Conservation (phyloP, 2,888 invertebrate species). For the Sclerodermus sp. region DNA sequence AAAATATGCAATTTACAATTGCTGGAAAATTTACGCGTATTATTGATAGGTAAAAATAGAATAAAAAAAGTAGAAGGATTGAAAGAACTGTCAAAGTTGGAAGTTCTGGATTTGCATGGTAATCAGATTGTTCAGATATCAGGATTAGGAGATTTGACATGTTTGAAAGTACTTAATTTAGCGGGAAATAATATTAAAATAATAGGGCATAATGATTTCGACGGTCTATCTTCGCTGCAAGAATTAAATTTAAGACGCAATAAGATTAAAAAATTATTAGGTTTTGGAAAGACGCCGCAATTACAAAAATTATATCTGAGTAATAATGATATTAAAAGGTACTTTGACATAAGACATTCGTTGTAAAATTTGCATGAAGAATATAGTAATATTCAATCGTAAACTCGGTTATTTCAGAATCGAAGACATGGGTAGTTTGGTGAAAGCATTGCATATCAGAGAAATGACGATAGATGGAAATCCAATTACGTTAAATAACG, state of each 20-base stretch:
- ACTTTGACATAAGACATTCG: neutral
- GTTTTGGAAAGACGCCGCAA: constrained; percentile 77
- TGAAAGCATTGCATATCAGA: constrained; percentile 73
- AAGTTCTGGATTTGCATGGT: constrained; percentile 91
- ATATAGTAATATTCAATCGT: neutral
- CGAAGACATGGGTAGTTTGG: constrained; percentile 83
- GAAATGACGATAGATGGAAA: constrained; percentile 88
- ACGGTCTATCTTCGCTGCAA: constrained; percentile 75
- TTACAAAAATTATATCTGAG: constrained; percentile 80
- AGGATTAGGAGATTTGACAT: constrained; percentile 70
- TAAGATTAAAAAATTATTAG: constrained; percentile 75
- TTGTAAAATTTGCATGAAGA: neutral
- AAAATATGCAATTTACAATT: constrained; percentile 78
- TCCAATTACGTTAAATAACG: constrained; percentile 78
- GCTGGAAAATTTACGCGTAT: constrained; percentile 78
- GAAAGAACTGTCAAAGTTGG: constrained; percentile 72
- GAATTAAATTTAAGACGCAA: constrained; percentile 90
- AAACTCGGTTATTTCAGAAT: constrained; percentile 63
- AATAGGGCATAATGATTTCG: constrained; percentile 76
- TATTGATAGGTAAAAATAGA: constrained; percentile 90
- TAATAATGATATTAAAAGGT: constrained; percentile 74
- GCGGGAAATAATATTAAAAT: constrained; percentile 87
- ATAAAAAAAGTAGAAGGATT: constrained; percentile 79
- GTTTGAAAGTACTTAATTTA: constrained; percentile 87
- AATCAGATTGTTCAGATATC: constrained; percentile 80